Percentiles rank a stretch among this genome's conserved stretches.
These are phyloP conservation scores for Origma solitaria DNA, from an alignment of 2,113 vertebrate species.

Conservation along the genomic window DNA sequence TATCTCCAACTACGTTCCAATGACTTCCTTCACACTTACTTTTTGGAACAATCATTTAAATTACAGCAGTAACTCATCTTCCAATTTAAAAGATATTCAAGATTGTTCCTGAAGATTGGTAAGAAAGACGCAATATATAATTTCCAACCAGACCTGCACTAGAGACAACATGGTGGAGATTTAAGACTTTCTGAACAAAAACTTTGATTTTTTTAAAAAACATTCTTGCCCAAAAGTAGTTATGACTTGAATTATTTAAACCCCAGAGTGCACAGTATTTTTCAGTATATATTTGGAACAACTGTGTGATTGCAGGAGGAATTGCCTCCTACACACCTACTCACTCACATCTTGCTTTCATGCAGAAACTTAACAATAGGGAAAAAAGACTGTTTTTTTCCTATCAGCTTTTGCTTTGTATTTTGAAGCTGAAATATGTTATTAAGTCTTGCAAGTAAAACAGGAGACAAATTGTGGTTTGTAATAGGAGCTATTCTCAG, in stretches of 20 bases:
- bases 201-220: neutral
- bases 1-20: neutral
- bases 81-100: neutral
- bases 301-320: neutral
- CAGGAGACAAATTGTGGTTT: neutral
- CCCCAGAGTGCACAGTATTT: neutral
- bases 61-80: neutral
- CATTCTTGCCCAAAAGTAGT: neutral
- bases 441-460: neutral
- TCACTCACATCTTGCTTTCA: neutral
- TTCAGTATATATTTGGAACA: slow-evolving; percentile 21
- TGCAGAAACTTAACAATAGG: neutral
- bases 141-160: neutral
- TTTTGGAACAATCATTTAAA: neutral
- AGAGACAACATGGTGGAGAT: neutral
- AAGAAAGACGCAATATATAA: neutral
- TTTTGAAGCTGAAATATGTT: neutral
- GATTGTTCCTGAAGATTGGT: neutral
- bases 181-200: neutral
- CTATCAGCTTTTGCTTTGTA: neutral
- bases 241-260: neutral
- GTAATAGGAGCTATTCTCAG: neutral
- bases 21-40: neutral
- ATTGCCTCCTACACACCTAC: slow-evolving; percentile 19
- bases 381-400: neutral